Evolutionary conservation across 2,888 invertebrate species (phyloP), one percentile per base, ranked within the genome.

Genomic region (Hypolimnas misippus): DNA sequence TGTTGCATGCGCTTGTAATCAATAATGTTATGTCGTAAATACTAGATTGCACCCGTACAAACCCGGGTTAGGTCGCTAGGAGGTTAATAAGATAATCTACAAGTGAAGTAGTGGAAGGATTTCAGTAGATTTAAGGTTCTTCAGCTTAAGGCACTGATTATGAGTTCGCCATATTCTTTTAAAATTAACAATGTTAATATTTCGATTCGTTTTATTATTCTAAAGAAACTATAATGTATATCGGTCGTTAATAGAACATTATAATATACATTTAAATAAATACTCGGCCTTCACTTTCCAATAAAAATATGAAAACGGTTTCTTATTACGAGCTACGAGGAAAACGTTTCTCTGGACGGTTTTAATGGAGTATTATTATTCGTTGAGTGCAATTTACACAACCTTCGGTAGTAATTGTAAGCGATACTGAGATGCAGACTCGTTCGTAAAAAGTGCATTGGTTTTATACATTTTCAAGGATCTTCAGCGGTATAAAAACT

Each of bases 331-430:
- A 33, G 16, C 16, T 14, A 35, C 25, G 52, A 51, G 57, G 51
- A 55, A 66, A 63, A 64, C 57, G 61, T 57, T 61, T 61, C 60
- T 55, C 54, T 56, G 42, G 57, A 60, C 38, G 42, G 57, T 64
- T 57, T 64, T 57, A 66, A 61, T 63, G 50, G 38, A 46, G 42
- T 42, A 56, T 64, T 49, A 64, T 62, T 67, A 67, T 55, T 55
- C 38, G 44, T 61, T 57, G 60, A 54, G 46, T 61, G 57, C 50
- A 62, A 67, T 67, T 64, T 62, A 53, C 52, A 67, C 61, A 64
- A 56, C 64, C 66, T 67, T 67, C 62, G 58, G 12, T 52, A 53
- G 61, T 58, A 67, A 64, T 67, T 64, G 66, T 64, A 62, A 62
- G 33, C 35, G 38, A 62, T 62, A 51, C 52, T 17, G 31, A 62